phyloP scores from a whole-genome alignment of 2,113 vertebrate genomes.

The Gracilinanus agilis region DNA sequence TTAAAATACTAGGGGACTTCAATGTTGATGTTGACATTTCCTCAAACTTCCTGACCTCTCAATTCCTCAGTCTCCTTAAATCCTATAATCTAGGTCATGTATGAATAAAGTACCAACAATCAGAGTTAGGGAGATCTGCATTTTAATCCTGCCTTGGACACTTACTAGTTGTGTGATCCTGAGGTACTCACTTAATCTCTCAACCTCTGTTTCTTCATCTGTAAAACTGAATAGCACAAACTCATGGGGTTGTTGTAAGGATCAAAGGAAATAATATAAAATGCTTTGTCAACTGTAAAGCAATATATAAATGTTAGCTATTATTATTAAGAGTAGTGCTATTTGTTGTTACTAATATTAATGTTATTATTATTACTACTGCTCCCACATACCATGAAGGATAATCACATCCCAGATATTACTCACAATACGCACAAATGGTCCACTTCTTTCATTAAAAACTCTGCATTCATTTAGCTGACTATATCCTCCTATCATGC shows the following conservation, averaged over 20 bases:
- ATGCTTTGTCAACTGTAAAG: background rate
- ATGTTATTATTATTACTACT: background rate
- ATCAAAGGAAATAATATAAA: background rate
- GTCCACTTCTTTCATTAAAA: background rate
- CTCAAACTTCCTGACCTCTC: background rate
- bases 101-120: background rate
- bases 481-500: background rate
- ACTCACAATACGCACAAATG: background rate
- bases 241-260: background rate
- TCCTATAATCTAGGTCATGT: background rate
- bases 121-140: background rate
- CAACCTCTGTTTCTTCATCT: background rate
- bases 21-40: background rate
- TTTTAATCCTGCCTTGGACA: background rate
- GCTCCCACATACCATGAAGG: background rate
- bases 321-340: background rate
- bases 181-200: background rate
- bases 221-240: background rate
- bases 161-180: background rate
- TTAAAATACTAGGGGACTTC: background rate
- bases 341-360: background rate
- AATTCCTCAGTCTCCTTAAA: background rate
- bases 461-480: background rate
- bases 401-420: background rate
- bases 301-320: background rate